Conservation (phyloP, 2,797 vertebrate species). For the Momotus momota region DNA sequence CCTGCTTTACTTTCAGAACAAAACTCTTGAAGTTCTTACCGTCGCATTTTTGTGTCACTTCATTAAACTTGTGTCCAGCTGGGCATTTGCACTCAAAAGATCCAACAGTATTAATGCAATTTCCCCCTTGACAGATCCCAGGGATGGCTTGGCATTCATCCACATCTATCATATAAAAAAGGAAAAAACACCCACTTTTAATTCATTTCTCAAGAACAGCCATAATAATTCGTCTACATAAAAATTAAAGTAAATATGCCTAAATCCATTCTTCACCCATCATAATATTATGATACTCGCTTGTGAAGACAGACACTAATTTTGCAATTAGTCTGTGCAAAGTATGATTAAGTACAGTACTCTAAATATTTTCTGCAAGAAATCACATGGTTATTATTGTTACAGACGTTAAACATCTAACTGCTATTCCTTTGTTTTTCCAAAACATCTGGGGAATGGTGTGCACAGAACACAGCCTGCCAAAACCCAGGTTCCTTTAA, state of each 20-base stretch:
- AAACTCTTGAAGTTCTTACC: slow-evolving; percentile 83
- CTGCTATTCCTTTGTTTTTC: slow-evolving; percentile 21
- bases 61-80: slow-evolving; percentile 97
- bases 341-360: slow-evolving; percentile 49
- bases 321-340: slow-evolving; percentile 35
- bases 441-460: slow-evolving; percentile 55
- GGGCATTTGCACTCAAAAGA: slow-evolving; percentile 99
- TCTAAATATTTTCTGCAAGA: slow-evolving; percentile 46
- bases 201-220: slow-evolving; percentile 55
- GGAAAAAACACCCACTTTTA: slow-evolving; percentile 34
- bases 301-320: slow-evolving; percentile 31
- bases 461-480: slow-evolving; percentile 18
- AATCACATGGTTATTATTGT: slow-evolving; percentile 49
- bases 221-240: slow-evolving; percentile 42
- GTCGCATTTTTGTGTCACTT: slow-evolving; percentile 97
- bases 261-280: slow-evolving; percentile 15
- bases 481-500: slow-evolving; percentile 26
- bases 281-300: slow-evolving; percentile 38
- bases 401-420: slow-evolving; percentile 45
- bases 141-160: slow-evolving; percentile 99
- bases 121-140: slow-evolving; percentile 97
- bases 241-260: slow-evolving; percentile 42
- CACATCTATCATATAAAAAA: slow-evolving; percentile 88
- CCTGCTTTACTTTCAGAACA: not conserved
- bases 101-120: slow-evolving; percentile 98